phyloP scores from a whole-genome alignment of 2,888 invertebrate species.

The Tenthredo mesomela region DNA sequence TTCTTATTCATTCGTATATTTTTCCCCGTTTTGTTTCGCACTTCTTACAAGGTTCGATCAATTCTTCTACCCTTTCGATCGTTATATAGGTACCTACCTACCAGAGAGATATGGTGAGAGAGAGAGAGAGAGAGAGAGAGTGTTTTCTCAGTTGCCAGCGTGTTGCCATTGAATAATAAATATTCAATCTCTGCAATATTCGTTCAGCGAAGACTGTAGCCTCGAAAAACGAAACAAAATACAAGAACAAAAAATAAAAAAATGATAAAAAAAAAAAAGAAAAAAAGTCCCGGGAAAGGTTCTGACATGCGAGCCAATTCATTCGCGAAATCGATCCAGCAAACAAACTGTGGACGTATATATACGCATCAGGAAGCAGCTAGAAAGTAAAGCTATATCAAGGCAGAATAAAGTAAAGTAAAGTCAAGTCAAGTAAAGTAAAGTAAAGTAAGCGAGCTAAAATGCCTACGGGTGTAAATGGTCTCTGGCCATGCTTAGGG shows the following conservation, averaged over 20 bases:
- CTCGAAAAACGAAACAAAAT: background rate
- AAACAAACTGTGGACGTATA: background rate
- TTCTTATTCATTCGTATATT: background rate
- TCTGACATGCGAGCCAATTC: slow-evolving; percentile 14
- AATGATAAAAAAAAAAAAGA: background rate
- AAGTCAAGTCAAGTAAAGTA: background rate
- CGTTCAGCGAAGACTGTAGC: background rate
- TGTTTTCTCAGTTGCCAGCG: background rate
- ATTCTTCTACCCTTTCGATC: background rate
- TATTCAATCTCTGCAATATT: slow-evolving; percentile 32
- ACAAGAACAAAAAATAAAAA: background rate
- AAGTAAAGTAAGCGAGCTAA: background rate
- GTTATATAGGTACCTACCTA: background rate
- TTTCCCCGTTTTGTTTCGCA: background rate
- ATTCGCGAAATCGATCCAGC: slow-evolving; percentile 8
- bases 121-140: slow-evolving; percentile 1
- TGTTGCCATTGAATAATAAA: slow-evolving; percentile 20
- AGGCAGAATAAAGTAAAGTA: background rate
- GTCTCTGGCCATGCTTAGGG: background rate
- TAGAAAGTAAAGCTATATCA: background rate
- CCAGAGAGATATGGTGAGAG: background rate
- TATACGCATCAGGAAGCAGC: background rate
- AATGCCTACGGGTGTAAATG: slow-evolving; percentile 23
- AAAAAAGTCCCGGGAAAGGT: background rate
- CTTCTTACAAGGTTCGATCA: background rate